These are phyloP conservation scores for Xanthorhoe designata DNA, from an alignment of 2,888 invertebrate species.

Conservation along the genomic window DNA sequence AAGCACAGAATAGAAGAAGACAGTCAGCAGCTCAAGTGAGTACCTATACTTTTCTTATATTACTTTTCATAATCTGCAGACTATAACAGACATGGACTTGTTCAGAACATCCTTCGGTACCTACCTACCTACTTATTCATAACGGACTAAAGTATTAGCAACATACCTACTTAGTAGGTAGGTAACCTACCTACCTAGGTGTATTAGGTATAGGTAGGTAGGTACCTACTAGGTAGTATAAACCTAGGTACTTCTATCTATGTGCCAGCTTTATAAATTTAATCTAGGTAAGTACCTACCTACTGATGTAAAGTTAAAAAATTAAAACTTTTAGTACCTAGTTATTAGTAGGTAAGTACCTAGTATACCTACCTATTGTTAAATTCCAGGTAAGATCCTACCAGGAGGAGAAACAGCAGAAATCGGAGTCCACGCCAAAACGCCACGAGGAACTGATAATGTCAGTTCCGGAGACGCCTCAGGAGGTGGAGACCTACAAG, in stretches of 20 bases:
- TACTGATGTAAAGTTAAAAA: no score
- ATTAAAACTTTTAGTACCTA: no score
- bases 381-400: constrained; percentile 65
- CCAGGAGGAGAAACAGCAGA: constrained; percentile 69
- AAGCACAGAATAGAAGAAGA: constrained; percentile 67
- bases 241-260: no score
- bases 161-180: background rate
- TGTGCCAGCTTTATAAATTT: no score
- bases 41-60: background rate
- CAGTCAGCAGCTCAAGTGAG: constrained; percentile 77
- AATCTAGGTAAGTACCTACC: no score
- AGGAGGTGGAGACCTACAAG: constrained; percentile 62
- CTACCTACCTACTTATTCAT: background rate
- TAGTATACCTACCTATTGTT: background rate
- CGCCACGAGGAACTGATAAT: constrained; percentile 67
- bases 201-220: background rate
- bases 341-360: background rate
- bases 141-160: background rate
- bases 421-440: constrained; percentile 55
- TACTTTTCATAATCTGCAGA: no score
- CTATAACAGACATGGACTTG: no score
- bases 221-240: background rate
- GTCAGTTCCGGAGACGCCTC: constrained; percentile 53
- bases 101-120: no score
- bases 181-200: no score